phyloP scores from a whole-genome alignment of 2,888 invertebrate species.

The Argynnis bischoffii region DNA sequence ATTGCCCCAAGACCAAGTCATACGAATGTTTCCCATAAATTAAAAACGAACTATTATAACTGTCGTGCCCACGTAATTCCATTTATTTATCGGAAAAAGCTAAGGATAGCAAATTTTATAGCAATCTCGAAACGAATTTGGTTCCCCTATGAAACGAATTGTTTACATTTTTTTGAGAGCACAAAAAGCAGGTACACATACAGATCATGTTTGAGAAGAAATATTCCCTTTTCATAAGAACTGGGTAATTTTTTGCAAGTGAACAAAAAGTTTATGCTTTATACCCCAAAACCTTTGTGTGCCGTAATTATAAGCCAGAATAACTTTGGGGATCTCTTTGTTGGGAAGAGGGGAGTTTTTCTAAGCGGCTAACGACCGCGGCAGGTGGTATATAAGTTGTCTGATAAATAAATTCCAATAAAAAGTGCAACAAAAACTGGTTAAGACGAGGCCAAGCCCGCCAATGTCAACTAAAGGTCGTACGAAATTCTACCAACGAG shows the following conservation, averaged over 20 bases:
- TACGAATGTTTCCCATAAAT: constrained; percentile 27
- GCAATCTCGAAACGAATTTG: constrained; percentile 37
- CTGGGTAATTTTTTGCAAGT: constrained; percentile 63
- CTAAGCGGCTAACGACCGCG: constrained; percentile 76
- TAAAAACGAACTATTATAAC: constrained; percentile 23
- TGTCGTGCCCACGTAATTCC: constrained; percentile 6
- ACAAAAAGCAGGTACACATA: constrained; percentile 56
- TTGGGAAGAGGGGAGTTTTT: constrained; percentile 73
- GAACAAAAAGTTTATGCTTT: constrained; percentile 63
- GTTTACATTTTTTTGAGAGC: constrained; percentile 74
- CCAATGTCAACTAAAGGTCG: constrained; percentile 79
- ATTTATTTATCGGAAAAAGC: constrained; percentile 14
- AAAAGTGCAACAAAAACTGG: constrained; percentile 72
- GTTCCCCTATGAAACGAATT: constrained; percentile 55
- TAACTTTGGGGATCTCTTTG: constrained; percentile 78
- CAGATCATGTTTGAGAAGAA: constrained; percentile 54
- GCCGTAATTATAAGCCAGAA: constrained; percentile 77
- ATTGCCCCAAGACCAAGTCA: constrained; percentile 10
- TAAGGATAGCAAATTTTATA: constrained; percentile 8
- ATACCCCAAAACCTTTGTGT: constrained; percentile 70
- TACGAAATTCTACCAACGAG: constrained; percentile 36
- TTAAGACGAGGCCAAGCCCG: constrained; percentile 50
- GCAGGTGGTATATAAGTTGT: constrained; percentile 77
- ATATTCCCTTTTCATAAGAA: constrained; percentile 65
- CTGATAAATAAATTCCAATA: constrained; percentile 65